Evolutionary conservation across 92 coral and sea anemone species (phyloP), one percentile per base, ranked within the genome.

Genomic region (Parazoanthus atlanticus): DNA sequence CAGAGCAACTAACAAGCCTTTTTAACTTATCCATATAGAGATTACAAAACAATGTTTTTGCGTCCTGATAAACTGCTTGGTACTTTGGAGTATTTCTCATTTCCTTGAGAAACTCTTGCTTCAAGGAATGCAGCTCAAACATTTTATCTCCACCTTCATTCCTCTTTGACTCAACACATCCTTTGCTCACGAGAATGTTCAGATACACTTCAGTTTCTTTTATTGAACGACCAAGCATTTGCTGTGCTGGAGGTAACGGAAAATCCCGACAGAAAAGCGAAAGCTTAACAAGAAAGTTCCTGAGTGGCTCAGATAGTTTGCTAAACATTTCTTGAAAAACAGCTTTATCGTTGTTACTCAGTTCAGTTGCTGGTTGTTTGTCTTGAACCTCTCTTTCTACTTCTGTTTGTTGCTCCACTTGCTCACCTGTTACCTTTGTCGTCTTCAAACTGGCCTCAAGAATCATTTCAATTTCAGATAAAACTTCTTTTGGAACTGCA

Each of bases 211-310:
- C n/a, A 66, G 93, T 85, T 61, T 91, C 89, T 32, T 79, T 3
- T 3, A 19, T 9, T 49, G 56, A 49, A 49, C 56, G 16, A 49
- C 69, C 94, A 25, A 90, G 86, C 77, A 93, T 71, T 74, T 86
- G 54, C 46, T 86, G 88, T 28, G 96, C 93, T 41, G 92, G 80
- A 11, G 79, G 28, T 9, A 65, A 88, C 26, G 96, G 72, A 43
- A 93, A 93, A 56, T 92, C 92, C n/a, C 88, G 86, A 41, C 88
- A 71, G 41, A 93, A 92, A 65, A 93, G 77, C 10, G 96, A 91
- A 72, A 93, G 81, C 38, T 88, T 82, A 5, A 93, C 91, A 12
- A 93, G 93, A 15, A 7, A 49, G 32, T 86, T 79, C 86, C 88
- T 91, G 16, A 93, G 81, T 31, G 77, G 73, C 6, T 77, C 89